Evolutionary conservation across 2,113 vertebrate genomes (phyloP).

Genomic region (Chunga burmeisteri): DNA sequence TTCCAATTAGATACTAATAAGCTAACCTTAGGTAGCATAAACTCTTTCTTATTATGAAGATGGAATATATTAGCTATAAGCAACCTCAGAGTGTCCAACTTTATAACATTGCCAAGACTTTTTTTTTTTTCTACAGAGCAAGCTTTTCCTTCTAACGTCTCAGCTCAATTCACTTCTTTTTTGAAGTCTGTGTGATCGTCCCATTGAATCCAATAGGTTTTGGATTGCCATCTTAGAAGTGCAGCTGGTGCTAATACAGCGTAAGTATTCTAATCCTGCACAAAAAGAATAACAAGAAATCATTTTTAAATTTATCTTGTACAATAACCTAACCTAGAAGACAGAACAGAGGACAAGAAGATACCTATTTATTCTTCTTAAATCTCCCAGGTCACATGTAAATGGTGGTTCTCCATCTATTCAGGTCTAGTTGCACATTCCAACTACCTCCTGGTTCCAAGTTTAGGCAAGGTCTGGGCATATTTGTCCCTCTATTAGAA

Average conservation of each 20-base stretch:
- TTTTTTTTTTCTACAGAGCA: background rate
- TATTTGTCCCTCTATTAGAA: background rate
- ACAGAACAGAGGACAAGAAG: background rate
- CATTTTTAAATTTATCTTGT: background rate
- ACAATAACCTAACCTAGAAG: background rate
- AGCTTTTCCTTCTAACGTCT: background rate
- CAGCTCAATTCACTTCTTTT: background rate
- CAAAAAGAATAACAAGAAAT: background rate
- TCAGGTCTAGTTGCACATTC: background rate
- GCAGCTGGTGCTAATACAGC: background rate
- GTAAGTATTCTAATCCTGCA: background rate
- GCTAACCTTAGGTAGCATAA: background rate
- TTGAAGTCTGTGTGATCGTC: background rate
- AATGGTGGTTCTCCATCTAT: background rate
- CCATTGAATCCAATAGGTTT: background rate
- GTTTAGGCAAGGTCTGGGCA: background rate
- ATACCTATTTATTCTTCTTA: background rate
- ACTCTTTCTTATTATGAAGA: background rate
- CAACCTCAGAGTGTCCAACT: background rate
- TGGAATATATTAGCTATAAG: background rate
- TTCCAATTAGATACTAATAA: conserved; percentile 6
- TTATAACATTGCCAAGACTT: background rate
- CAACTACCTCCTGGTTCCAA: background rate
- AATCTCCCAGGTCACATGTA: background rate
- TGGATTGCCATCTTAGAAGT: background rate